Evolutionary conservation across 2,888 invertebrate species (phyloP).

Genomic region (Leptopilina syphax): DNA sequence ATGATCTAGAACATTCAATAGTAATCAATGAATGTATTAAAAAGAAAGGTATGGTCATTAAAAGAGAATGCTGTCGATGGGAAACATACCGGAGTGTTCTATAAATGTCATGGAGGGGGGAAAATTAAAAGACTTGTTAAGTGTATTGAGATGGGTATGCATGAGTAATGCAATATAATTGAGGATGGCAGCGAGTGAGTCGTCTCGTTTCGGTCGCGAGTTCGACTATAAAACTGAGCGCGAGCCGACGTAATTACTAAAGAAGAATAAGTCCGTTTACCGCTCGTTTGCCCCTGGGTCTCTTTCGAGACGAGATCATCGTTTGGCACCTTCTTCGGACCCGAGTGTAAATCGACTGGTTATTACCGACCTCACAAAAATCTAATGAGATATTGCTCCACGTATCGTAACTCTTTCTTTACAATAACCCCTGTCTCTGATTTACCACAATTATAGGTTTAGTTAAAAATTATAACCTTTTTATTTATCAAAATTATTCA

Average conservation of each 20-base stretch:
- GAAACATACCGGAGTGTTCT: background rate
- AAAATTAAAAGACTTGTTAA: background rate
- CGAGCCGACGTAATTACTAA: constrained; percentile 33
- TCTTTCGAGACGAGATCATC: constrained; percentile 4
- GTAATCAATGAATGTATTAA: too few species aligned
- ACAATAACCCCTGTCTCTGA: too few species aligned
- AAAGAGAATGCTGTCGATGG: background rate
- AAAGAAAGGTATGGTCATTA: background rate
- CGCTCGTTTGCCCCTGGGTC: constrained; percentile 24
- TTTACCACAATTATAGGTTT: too few species aligned
- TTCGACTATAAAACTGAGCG: constrained; percentile 36
- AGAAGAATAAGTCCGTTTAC: constrained; percentile 21
- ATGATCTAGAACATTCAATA: too few species aligned
- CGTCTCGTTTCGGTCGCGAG: constrained; percentile 33
- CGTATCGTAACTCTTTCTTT: background rate
- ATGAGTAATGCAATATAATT: constrained; percentile 35
- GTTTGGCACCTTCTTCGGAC: constrained; percentile 29
- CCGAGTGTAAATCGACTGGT: constrained; percentile 31
- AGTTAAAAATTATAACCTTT: too few species aligned
- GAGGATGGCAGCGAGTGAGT: constrained; percentile 26
- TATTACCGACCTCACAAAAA: constrained; percentile 24
- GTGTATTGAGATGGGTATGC: constrained; percentile 16
- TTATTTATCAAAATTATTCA: too few species aligned
- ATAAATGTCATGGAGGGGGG: background rate
- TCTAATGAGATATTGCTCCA: constrained; percentile 36